A percentile compares a stretch with the other conserved stretches of the same genome.
phyloP scores from a whole-genome alignment of 2,888 invertebrate genomes.

The Protonemura montana region DNA sequence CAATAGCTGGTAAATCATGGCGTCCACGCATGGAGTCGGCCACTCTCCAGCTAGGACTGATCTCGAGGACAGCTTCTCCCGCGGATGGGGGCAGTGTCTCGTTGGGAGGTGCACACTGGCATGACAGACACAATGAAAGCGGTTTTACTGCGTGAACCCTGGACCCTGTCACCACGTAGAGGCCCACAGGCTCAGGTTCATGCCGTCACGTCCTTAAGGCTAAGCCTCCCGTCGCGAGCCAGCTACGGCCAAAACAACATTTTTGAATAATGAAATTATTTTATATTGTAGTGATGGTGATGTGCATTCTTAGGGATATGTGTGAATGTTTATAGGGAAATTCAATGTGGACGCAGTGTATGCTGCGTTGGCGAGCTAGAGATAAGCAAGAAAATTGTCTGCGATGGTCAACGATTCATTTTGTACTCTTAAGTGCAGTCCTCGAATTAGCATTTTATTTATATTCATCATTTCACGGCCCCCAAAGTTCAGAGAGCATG shows the following conservation, averaged over 20 bases:
- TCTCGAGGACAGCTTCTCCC: not conserved
- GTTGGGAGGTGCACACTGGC: not conserved
- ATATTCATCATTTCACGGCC: too few species aligned
- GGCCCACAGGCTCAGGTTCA: not conserved
- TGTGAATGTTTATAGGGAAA: not conserved
- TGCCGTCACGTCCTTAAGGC: conserved; percentile 2
- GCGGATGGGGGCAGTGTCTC: not conserved
- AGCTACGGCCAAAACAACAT: not conserved
- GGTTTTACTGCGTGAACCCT: not conserved
- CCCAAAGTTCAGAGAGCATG: too few species aligned
- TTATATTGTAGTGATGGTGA: not conserved
- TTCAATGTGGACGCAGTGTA: not conserved
- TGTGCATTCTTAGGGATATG: not conserved
- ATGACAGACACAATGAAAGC: conserved; percentile 12
- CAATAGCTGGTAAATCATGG: too few species aligned
- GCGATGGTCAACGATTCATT: not conserved
- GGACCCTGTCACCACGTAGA: not conserved
- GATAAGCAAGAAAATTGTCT: not conserved
- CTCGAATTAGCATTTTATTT: too few species aligned
- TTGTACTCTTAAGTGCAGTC: too few species aligned
- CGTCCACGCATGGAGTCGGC: too few species aligned
- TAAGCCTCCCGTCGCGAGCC: not conserved
- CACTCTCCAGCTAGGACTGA: not conserved
- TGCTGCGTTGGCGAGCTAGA: not conserved
- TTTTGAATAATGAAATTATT: not conserved